These are phyloP conservation scores for Bothrops jararaca DNA, from an alignment of 2,113 vertebrate species.

Conservation along the genomic window DNA sequence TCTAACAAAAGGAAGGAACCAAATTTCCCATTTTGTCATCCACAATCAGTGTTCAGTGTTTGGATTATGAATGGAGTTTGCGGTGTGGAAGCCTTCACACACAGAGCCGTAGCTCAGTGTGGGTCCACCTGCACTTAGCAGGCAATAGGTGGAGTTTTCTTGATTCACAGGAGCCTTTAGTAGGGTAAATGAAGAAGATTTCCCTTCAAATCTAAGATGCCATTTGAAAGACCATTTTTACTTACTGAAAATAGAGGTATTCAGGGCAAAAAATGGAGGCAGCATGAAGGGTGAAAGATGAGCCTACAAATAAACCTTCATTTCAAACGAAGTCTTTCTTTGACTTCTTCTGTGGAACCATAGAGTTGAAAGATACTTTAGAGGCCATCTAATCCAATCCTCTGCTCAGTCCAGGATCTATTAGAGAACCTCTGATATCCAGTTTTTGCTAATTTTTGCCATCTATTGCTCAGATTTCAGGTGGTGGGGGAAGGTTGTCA, in stretches of 20 bases:
- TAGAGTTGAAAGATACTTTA: neutral
- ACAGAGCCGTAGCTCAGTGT: neutral
- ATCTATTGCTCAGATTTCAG: neutral
- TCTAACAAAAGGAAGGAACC: neutral
- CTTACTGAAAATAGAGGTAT: neutral
- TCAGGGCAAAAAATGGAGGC: neutral
- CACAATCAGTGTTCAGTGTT: neutral
- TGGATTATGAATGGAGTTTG: neutral
- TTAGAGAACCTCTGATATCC: neutral
- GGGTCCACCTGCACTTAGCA: neutral
- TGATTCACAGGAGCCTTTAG: neutral
- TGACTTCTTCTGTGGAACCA: neutral
- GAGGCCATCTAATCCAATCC: neutral
- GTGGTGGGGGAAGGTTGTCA: neutral
- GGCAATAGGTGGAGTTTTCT: neutral
- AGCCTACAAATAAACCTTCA: neutral
- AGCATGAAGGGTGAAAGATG: neutral
- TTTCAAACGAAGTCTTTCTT: neutral
- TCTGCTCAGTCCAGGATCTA: neutral
- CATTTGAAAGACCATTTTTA: no score
- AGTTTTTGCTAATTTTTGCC: neutral
- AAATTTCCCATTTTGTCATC: neutral
- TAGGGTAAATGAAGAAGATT: neutral
- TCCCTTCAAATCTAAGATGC: neutral
- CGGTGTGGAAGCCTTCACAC: neutral